Evolutionary conservation across 2,113 vertebrate species (phyloP), one percentile per base, ranked within the genome.

Genomic region (Chrysemys picta): DNA sequence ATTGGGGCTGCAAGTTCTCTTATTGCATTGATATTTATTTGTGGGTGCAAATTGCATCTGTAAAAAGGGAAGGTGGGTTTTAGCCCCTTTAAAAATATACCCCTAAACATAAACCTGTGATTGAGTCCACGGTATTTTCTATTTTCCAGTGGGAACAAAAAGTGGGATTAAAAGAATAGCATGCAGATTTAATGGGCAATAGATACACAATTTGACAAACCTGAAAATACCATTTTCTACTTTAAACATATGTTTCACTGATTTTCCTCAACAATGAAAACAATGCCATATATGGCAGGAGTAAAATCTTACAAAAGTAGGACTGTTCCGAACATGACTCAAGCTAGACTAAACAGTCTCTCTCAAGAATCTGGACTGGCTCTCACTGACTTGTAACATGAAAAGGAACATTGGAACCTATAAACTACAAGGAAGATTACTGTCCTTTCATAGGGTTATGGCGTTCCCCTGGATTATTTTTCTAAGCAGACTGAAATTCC

Each of bases 261-360:
- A 69, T 84, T 87, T 91, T 91, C 79, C 80, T 95, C 81, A n/a
- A n/a, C 86, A 91, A 17, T 83, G 86, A 56, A n/a, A 95, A 83
- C 50, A 95, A 87, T 94, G 47, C 90, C 78, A 92, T 95, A 91
- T 88, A 92, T 82, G 93, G 85, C n/a, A 89, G 38, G 24, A 2
- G 22, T 35, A 25, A 12, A 78, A 50, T 12, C n/a, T 83, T 47
- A 22, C 11, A 87, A 4, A 92, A 92, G 56, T 92, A 78, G 79
- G 93, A 65, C 85, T 92, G 7, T 87, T 95, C 82, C 50, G 94
- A 13, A 93, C 85, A 27, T 84, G 53, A 87, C 42, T 17, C 0
- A 65, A 92, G 81, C 86, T 50, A 94, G 85, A 91, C 85, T 92
- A 93, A 92, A 92, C 87, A 65, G 82, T 75, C n/a, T 89, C 47